phyloP scores from a whole-genome alignment of 2,888 invertebrate species.

The Aleiodes testaceus region DNA sequence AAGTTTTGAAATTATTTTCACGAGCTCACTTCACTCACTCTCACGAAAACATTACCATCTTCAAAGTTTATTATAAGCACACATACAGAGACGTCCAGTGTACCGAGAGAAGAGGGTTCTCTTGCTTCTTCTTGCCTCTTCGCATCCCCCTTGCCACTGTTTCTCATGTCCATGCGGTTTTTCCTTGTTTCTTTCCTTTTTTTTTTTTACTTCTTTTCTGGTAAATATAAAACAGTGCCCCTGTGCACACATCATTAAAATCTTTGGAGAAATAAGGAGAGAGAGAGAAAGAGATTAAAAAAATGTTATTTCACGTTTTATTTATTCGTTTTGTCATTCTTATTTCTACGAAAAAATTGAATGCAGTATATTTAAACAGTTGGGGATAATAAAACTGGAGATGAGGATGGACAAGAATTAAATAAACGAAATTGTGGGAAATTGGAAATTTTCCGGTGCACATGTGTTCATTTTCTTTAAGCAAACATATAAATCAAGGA shows the following conservation, averaged over 20 bases:
- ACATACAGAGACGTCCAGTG: conserved; percentile 31
- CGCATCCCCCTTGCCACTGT: neutral
- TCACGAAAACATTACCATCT: conserved; percentile 36
- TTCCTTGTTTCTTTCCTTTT: conserved; percentile 12
- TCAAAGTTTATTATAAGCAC: conserved; percentile 42
- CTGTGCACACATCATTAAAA: conserved; percentile 45
- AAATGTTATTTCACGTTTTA: conserved; percentile 21
- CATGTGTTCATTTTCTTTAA: too few relatives aligned
- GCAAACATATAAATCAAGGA: too few relatives aligned
- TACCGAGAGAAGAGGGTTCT: conserved; percentile 2
- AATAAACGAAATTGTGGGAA: neutral
- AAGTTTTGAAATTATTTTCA: conserved; percentile 18
- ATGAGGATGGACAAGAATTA: neutral
- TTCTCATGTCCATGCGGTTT: conserved; percentile 24
- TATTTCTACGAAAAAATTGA: neutral
- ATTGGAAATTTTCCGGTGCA: neutral
- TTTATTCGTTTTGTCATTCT: neutral
- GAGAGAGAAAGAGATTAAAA: neutral
- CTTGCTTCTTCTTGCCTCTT: conserved; percentile 11
- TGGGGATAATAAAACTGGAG: neutral
- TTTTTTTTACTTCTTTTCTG: conserved; percentile 20
- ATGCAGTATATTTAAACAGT: conserved; percentile 19
- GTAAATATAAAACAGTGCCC: conserved; percentile 36
- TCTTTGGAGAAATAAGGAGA: neutral
- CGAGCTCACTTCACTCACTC: conserved; percentile 19